These are phyloP conservation scores for Agelas oroides DNA, from an alignment of 37 sponge, comb jelly and placozoan species.

Conservation along the genomic window DNA sequence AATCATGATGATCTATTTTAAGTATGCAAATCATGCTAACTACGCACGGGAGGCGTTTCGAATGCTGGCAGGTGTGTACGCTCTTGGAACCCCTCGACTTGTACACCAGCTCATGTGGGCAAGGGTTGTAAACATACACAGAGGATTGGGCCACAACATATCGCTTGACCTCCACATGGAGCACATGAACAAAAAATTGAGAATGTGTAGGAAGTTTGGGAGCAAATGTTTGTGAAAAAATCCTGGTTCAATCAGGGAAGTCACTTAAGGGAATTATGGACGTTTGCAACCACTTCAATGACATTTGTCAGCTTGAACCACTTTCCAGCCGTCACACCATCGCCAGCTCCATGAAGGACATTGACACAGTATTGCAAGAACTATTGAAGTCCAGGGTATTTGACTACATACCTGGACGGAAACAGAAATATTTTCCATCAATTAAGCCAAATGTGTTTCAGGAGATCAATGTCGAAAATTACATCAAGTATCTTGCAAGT, in stretches of 20 bases:
- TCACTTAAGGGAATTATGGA: conserved; percentile 17
- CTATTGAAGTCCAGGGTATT: conserved; percentile 30
- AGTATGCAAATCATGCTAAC: conserved; percentile 26
- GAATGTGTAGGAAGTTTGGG: conserved; percentile 49
- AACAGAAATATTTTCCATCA: conserved; percentile 9
- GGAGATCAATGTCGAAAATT: neutral
- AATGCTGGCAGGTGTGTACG: conserved; percentile 20
- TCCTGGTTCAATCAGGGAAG: conserved; percentile 36
- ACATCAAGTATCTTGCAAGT: neutral
- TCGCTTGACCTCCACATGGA: conserved; percentile 58
- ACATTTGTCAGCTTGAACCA: neutral
- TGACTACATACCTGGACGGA: conserved; percentile 51
- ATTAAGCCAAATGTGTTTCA: conserved; percentile 22
- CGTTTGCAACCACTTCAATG: conserved; percentile 54
- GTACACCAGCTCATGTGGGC: conserved; percentile 51
- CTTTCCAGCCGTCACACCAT: conserved; percentile 15
- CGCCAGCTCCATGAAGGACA: conserved; percentile 15
- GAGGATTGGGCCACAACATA: conserved; percentile 43
- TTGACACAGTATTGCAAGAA: conserved; percentile 14
- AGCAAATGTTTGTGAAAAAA: conserved; percentile 58
- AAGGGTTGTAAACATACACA: conserved; percentile 23
- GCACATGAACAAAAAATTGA: conserved; percentile 43
- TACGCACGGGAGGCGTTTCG: conserved; percentile 43
- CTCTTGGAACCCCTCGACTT: conserved; percentile 41
- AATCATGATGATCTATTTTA: conserved; percentile 45